Evolutionary conservation across 2,888 invertebrate species (phyloP), one percentile per base, ranked within the genome.

Genomic region (Arge pagana): DNA sequence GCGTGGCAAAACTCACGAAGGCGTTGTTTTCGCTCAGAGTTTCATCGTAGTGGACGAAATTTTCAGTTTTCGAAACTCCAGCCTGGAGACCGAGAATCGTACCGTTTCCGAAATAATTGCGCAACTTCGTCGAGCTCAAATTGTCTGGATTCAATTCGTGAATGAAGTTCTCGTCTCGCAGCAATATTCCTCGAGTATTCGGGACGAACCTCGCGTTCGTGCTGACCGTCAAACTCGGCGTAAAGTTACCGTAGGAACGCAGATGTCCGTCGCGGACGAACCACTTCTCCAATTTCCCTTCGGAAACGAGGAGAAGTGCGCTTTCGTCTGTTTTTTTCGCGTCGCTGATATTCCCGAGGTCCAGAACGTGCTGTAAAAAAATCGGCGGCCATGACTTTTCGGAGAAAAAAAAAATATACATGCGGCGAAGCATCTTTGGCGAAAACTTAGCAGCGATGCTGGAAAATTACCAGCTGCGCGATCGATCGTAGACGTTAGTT

Each of bases 1-100:
- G n/a, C n/a, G n/a, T n/a, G 10, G 37, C 4, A 2, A 8, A 39
- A 65, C 70, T 67, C 37, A 72, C 72, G 11, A 66, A 68, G 49
- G 71, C 56, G 16, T 63, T 57, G 56, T 70, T 56, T n/a, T 53
- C 49, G 55, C 63, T 62, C 10, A 63, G 6, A 15, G 57, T 48
- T 33, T 62, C 54, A 31, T 66, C 60, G 26, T 66, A 63, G 33
- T 63, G 58, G 30, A 70, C 21, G 33, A 63, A 64, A 30, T 56
- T 53, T 50, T 67, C 62, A 11, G 45, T 66, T 48, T 55, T 16
- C 21, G 58, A 57, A 19, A 66, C 45, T 16, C 73, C 72, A n/a
- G 60, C 59, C 18, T 58, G 59, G 24, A 69, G 67, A 10, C 58
- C 54, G 3, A 59, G n/a, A 23, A 60, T 56, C 3, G 54, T 36